Evolutionary conservation across 2,113 vertebrate genomes (phyloP), one percentile per base, ranked within the genome.

Genomic region (Pluvialis apricaria): DNA sequence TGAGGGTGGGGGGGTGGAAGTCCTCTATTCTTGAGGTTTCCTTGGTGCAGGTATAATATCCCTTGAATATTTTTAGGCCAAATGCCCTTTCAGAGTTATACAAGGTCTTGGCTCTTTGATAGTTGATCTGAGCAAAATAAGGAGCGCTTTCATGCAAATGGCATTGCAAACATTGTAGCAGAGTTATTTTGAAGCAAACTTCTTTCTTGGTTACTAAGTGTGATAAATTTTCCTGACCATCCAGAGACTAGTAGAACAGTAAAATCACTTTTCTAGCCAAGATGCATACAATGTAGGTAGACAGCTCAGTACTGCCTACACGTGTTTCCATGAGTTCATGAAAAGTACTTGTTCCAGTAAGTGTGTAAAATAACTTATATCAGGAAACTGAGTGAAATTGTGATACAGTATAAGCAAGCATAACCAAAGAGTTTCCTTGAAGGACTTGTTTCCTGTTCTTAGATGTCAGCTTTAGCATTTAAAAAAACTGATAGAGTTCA

Each of bases 1-100:
- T 20, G 5, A n/a, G n/a, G n/a, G n/a, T n/a, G 14, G 2, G 18
- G 10, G 15, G 3, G 4, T 10, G 10, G 4, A 40, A 38, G 77
- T 47, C 44, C 32, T 28, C 32, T 60, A 0, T 49, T 82, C 8
- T n/a, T 55, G 38, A 15, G 1, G 25, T 78, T 91, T 86, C 13
- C 31, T 64, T 88, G 34, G n/a, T 94, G 51, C 8, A 66, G 36
- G 13, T 73, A 5, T 32, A 58, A 65, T 34, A 86, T 16, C 15
- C 24, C 13, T 42, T 51, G 25, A 69, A 68, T 84, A 31, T 47
- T 55, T 68, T 47, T 34, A 31, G 15, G 11, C 21, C 25, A 73
- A 32, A 61, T 77, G 40, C 24, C 36, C 9, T 69, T 57, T 52
- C 42, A 52, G 45, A 66, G 15, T 45, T 78, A 32, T 13, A 6